These are phyloP conservation scores for Oreortyx pictus DNA, from an alignment of 2,797 vertebrate genomes.

Conservation along the genomic window DNA sequence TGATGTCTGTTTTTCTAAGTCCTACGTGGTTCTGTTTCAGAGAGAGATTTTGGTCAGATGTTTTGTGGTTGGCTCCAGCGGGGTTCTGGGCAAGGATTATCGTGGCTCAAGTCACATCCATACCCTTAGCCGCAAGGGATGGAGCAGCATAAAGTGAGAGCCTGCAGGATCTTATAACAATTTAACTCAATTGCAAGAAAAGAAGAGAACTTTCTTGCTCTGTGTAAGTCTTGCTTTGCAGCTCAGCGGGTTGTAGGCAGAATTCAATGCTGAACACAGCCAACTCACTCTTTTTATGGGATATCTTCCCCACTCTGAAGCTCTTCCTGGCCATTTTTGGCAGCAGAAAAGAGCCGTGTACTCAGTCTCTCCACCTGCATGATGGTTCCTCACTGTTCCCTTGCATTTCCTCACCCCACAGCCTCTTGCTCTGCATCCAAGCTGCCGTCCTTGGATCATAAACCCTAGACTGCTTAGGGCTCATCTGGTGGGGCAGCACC, in stretches of 20 bases:
- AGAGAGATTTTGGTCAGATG: neutral
- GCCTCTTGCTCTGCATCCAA: neutral
- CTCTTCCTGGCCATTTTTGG: neutral
- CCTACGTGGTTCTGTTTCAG: neutral
- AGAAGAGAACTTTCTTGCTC: neutral
- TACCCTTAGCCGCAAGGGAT: neutral
- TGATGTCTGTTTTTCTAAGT: neutral
- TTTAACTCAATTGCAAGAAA: neutral
- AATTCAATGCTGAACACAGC: too few relatives aligned
- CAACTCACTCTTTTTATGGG: accelerated
- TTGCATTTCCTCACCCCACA: neutral
- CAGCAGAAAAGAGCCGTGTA: neutral
- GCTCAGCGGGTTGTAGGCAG: neutral
- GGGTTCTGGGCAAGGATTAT: neutral
- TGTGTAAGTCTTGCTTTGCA: neutral
- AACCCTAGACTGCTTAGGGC: neutral
- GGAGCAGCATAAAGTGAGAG: neutral
- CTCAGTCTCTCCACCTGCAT: neutral
- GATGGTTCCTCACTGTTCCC: accelerated
- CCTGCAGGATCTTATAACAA: neutral
- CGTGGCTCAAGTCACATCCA: accelerated
- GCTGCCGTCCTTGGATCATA: neutral
- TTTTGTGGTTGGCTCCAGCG: neutral
- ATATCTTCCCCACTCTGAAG: neutral
- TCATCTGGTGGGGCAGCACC: neutral